phyloP scores from a whole-genome alignment of 2,888 invertebrate species.

The Melinaea menophilus region DNA sequence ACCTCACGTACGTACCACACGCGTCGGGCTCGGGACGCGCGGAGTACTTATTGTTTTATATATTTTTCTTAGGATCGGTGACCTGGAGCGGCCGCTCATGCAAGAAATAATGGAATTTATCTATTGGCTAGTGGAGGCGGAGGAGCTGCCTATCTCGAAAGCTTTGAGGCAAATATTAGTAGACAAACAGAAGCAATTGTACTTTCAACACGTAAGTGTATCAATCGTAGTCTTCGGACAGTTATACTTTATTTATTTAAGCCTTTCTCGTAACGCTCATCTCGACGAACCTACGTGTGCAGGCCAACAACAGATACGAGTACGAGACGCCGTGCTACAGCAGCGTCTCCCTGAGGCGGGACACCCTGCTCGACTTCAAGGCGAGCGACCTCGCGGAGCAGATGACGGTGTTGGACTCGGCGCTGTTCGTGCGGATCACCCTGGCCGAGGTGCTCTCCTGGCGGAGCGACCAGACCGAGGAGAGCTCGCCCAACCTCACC shows the following conservation, averaged over 20 bases:
- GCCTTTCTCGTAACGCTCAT: not conserved
- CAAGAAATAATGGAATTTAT: constrained; percentile 94
- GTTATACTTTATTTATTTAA: not conserved
- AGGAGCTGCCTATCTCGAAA: constrained; percentile 94
- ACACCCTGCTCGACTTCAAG: constrained; percentile 92
- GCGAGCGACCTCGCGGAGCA: constrained; percentile 97
- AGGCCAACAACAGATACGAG: constrained; percentile 67
- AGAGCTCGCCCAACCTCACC: constrained; percentile 96
- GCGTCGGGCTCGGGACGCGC: too few relatives aligned
- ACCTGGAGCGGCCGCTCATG: constrained; percentile 88
- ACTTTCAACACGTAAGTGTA: constrained; percentile 65
- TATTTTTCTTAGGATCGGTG: constrained; percentile 81
- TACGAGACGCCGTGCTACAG: constrained; percentile 67
- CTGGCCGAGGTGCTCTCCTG: constrained; percentile 98
- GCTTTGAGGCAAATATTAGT: constrained; percentile 92
- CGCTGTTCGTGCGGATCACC: constrained; percentile 96
- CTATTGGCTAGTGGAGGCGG: constrained; percentile 93
- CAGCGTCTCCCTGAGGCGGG: constrained; percentile 65
- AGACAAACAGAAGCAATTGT: constrained; percentile 86
- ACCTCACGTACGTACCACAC: constrained; percentile 91
- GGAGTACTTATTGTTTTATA: too few relatives aligned
- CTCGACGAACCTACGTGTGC: constrained; percentile 12
- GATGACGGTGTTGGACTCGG: constrained; percentile 97
- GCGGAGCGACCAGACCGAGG: constrained; percentile 98
- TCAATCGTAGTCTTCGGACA: too few relatives aligned